A percentile compares a stretch with the other conserved stretches of the same genome.
phyloP scores from a whole-genome alignment of 1,140 invertebrate species.

The Paralvinella palmiformis region DNA sequence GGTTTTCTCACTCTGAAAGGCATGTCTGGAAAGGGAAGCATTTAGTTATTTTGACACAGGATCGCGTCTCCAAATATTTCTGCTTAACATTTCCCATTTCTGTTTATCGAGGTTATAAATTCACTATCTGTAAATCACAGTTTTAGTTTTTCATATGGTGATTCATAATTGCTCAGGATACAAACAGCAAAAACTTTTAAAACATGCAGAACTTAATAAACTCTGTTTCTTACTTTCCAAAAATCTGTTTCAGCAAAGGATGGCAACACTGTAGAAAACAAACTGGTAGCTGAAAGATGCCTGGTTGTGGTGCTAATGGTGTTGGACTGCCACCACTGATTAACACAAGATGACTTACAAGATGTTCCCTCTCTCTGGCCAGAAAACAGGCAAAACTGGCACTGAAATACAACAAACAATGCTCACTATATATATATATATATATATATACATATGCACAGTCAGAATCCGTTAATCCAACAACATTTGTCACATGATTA shows the following conservation, averaged over 20 bases:
- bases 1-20: constrained; percentile 32
- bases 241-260: constrained; percentile 49
- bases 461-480: too few relatives aligned
- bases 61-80: too few relatives aligned
- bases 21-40: too few relatives aligned
- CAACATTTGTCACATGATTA: too few relatives aligned
- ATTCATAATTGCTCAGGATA: constrained; percentile 27
- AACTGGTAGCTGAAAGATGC: constrained; percentile 45
- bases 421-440: too few relatives aligned
- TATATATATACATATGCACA: too few relatives aligned
- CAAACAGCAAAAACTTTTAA: constrained; percentile 14
- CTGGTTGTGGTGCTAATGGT: constrained; percentile 60
- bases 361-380: constrained; percentile 57
- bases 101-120: too few relatives aligned
- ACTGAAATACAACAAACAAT: too few relatives aligned
- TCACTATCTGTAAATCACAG: too few relatives aligned
- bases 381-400: constrained; percentile 65
- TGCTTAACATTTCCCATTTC: too few relatives aligned
- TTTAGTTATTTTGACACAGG: too few relatives aligned
- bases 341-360: constrained; percentile 62
- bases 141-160: too few relatives aligned
- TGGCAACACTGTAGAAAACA: constrained; percentile 46
- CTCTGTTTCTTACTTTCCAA: constrained; percentile 35
- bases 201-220: constrained; percentile 5
- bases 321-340: constrained; percentile 68